phyloP scores from a whole-genome alignment of 2,113 vertebrate species.

The Aplodontia rufa region DNA sequence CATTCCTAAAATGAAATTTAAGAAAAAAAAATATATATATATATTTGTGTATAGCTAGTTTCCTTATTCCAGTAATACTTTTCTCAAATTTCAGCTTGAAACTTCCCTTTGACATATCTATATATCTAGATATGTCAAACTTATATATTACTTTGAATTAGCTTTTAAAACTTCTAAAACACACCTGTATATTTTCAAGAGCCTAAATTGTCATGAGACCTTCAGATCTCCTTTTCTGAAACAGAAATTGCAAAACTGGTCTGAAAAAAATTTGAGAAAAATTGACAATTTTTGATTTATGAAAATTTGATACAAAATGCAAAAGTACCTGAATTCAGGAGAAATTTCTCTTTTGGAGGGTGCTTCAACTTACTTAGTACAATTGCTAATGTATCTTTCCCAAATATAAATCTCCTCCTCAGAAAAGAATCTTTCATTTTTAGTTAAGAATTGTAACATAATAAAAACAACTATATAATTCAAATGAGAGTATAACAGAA shows the following conservation, averaged over 20 bases:
- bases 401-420: neutral
- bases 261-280: conserved; percentile 8
- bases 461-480: neutral
- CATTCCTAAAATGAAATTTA: too few species aligned
- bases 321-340: conserved; percentile 36
- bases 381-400: neutral
- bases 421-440: conserved; percentile 27
- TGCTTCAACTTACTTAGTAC: conserved; percentile 39
- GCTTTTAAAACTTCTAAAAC: neutral
- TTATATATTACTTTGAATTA: too few species aligned
- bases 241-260: neutral
- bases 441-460: neutral
- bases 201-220: conserved; percentile 69
- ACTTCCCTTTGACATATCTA: neutral
- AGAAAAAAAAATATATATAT: neutral
- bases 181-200: neutral
- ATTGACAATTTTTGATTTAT: conserved; percentile 29
- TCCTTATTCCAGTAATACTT: neutral
- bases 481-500: neutral
- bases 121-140: too few species aligned
- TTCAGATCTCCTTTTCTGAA: conserved; percentile 45
- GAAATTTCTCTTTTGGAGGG: neutral
- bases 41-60: neutral
- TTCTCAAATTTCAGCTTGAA: neutral
- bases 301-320: conserved; percentile 2